These are phyloP conservation scores for Myotis daubentonii DNA, from an alignment of 2,797 vertebrate species.

Conservation along the genomic window DNA sequence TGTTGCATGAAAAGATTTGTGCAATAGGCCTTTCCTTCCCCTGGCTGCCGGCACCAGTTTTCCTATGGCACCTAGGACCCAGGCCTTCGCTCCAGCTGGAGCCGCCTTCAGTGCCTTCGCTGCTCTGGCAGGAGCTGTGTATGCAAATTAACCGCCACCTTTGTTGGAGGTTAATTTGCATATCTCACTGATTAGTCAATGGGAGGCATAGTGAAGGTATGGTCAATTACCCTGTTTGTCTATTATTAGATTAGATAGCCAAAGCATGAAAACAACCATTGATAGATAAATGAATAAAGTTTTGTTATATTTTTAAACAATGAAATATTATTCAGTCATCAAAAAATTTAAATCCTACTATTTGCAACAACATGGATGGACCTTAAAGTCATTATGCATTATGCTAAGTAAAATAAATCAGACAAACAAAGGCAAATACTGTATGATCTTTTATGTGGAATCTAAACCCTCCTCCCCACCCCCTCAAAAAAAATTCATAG, in stretches of 20 bases:
- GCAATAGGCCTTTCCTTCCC: no score
- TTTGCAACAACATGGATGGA: background rate
- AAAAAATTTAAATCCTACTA: background rate
- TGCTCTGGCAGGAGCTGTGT: no score
- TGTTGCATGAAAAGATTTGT: no score
- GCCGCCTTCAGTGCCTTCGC: no score
- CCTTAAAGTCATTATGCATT: background rate
- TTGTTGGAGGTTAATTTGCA: no score
- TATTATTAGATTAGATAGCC: background rate
- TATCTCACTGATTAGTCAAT: no score
- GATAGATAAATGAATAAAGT: background rate
- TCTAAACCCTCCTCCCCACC: background rate
- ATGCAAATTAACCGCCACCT: no score
- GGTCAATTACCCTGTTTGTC: no score
- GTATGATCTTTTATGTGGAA: background rate
- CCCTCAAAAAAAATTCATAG: background rate
- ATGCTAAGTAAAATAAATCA: background rate
- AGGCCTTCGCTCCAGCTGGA: no score
- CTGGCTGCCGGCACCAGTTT: no score
- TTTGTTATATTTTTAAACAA: background rate
- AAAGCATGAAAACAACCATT: background rate
- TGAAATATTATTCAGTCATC: background rate
- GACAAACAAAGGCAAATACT: background rate
- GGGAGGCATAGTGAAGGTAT: no score
- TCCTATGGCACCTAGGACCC: no score